phyloP scores from a whole-genome alignment of 2,888 invertebrate genomes.

The Dasypogon diadema region DNA sequence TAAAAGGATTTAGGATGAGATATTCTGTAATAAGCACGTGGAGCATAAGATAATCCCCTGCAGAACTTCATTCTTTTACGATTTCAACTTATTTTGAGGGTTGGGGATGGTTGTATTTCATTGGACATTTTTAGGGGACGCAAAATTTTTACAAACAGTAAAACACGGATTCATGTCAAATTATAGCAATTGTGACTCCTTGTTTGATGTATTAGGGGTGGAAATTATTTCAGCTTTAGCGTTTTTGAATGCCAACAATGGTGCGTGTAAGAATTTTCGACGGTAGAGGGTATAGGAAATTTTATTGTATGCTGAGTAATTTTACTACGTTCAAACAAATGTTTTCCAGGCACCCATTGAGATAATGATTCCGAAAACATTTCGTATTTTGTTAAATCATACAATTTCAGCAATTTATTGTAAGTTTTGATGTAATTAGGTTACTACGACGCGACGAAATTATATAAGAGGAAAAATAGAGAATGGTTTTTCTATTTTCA shows the following conservation, averaged over 20 bases:
- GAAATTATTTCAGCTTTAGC: background rate
- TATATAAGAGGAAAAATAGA: too few species aligned
- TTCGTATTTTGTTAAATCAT: background rate
- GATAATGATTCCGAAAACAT: background rate
- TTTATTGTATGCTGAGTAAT: background rate
- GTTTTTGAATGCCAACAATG: constrained; percentile 17
- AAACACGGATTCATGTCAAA: background rate
- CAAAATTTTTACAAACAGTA: background rate
- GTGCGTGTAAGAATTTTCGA: background rate
- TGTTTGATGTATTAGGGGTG: background rate
- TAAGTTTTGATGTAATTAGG: too few species aligned
- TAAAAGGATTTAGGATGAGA: background rate
- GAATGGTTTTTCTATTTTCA: too few species aligned
- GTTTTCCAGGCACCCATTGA: background rate
- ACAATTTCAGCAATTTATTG: too few species aligned
- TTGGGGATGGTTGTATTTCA: too few species aligned
- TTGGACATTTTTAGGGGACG: background rate
- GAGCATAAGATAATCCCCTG: background rate
- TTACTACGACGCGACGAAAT: too few species aligned
- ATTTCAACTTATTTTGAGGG: too few species aligned
- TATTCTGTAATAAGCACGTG: constrained; percentile 12
- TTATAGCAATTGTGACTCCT: background rate
- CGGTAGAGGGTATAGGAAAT: background rate
- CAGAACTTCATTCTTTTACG: background rate
- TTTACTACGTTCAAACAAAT: background rate